Conservation (phyloP, 2,113 vertebrate species). For the Anolis sagrei region DNA sequence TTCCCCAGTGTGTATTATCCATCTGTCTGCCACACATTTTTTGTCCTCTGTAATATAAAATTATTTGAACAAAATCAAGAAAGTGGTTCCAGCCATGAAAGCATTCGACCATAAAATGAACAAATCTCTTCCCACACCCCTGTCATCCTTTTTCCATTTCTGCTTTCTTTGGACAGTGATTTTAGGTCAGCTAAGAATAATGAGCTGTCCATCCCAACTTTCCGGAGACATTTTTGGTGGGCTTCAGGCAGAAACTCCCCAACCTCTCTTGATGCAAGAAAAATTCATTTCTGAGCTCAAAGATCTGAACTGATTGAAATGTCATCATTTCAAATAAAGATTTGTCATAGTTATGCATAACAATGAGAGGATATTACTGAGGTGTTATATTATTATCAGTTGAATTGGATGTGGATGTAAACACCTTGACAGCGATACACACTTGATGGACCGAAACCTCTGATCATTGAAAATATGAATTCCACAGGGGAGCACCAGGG, state of each 20-base stretch:
- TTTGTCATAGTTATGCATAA: slow-evolving; percentile 40
- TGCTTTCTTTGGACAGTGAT: background rate
- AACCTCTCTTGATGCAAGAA: slow-evolving; percentile 54
- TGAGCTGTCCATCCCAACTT: background rate
- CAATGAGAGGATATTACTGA: background rate
- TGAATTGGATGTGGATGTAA: slow-evolving; percentile 9
- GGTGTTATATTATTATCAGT: slow-evolving; percentile 26
- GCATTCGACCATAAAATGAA: too few species aligned
- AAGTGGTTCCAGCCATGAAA: too few species aligned
- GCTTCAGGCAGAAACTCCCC: slow-evolving; percentile 42
- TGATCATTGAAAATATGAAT: slow-evolving; percentile 6
- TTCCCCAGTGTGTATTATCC: background rate
- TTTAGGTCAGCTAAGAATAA: slow-evolving; percentile 25
- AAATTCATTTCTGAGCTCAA: slow-evolving; percentile 51
- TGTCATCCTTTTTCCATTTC: background rate
- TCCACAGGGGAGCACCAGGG: too few species aligned
- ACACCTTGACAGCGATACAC: slow-evolving; percentile 40
- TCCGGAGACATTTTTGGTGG: slow-evolving; percentile 4
- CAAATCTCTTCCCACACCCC: background rate
- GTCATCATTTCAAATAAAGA: slow-evolving; percentile 32
- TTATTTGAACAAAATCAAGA: slow-evolving; percentile 27
- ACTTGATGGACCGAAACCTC: background rate
- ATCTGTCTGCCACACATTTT: background rate
- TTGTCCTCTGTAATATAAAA: background rate
- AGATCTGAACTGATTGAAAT: slow-evolving; percentile 63